These are phyloP conservation scores for Drosophila orosa DNA, from an alignment of 1,140 invertebrate species.

Conservation along the genomic window DNA sequence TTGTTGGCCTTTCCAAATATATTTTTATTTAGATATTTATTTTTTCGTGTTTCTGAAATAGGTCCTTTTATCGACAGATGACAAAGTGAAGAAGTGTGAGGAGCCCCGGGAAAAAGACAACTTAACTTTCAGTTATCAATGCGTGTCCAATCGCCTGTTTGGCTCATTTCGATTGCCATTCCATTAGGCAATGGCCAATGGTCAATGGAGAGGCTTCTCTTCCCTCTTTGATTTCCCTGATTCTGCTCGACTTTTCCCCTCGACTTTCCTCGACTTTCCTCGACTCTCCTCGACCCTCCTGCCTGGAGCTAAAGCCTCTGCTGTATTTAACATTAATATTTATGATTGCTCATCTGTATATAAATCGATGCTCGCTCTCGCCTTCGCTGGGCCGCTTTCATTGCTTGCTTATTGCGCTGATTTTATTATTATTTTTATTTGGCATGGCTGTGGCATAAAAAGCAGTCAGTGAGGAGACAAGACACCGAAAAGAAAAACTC, in stretches of 20 bases:
- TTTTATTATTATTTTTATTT: constrained; percentile 80
- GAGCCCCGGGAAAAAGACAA: background rate
- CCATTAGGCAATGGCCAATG: constrained; percentile 46
- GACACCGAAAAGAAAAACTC: constrained; percentile 67
- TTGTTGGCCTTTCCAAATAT: background rate
- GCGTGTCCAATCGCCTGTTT: constrained; percentile 35
- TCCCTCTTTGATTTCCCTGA: background rate
- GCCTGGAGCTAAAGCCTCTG: background rate
- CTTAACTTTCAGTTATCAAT: constrained; percentile 41
- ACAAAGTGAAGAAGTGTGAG: background rate
- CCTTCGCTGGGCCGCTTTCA: constrained; percentile 47
- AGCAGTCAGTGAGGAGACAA: constrained; percentile 30
- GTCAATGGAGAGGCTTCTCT: constrained; percentile 2
- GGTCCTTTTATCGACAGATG: background rate
- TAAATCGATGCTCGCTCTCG: constrained; percentile 48
- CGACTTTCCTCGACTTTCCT: background rate
- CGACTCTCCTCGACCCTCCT: background rate
- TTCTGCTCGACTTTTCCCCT: too few relatives aligned
- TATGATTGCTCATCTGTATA: constrained; percentile 77
- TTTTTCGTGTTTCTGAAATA: background rate
- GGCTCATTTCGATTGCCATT: constrained; percentile 35
- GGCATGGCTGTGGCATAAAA: constrained; percentile 51
- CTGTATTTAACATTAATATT: constrained; percentile 81
- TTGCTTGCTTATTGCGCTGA: constrained; percentile 78
- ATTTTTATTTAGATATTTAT: background rate